Evolutionary conservation across 2,797 vertebrate species (phyloP), one percentile per base, ranked within the genome.

Genomic region (Poeciliopsis paucimaculata): DNA sequence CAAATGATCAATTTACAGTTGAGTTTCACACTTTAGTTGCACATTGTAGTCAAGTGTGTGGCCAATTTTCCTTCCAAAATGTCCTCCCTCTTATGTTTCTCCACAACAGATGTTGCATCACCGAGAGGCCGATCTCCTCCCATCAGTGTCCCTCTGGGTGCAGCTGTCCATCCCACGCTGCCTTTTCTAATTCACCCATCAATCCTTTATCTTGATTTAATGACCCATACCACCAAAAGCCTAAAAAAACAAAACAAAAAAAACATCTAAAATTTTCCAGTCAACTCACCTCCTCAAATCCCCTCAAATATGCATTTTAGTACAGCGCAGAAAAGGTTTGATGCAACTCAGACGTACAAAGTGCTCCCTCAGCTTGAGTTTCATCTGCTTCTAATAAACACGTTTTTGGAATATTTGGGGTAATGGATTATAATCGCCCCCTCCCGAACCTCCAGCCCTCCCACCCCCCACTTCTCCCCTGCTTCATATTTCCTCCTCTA

Each of bases 331-430:
- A 26, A 43, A 71, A 71, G 41, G 62, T 23, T 23, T 51, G 45
- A 36, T 26, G 49, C 49, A 39, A 51, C 34, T 15, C 72, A 75
- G 75, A 49, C 23, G 34, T 0, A 78, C 73, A 75, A 68, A 81
- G 72, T 16, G 13, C 36, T 80, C 34, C 28, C 2, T 74, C 76
- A 75, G 43, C 77, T 68, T 55, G 75, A 43, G 73, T 55, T 77
- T 16, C 39, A 62, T 78, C 85, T 88, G 78, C 45, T 82, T 84
- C 57, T 84, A 83, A 90, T 84, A 79, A 89, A 82, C 83, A 87
- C 80, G 80, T 85, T 80, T 84, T 80, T 83, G 12, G 51, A 87
- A 87, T 86, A 82, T 90, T 85, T 88, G 77, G 81, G 84, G 66
- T 70, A 70, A 79, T 79, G 86, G 72, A 86, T 90, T 62, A 82